These are phyloP conservation scores for Galago senegalensis DNA, from an alignment of 2,797 vertebrate species.

Conservation along the genomic window DNA sequence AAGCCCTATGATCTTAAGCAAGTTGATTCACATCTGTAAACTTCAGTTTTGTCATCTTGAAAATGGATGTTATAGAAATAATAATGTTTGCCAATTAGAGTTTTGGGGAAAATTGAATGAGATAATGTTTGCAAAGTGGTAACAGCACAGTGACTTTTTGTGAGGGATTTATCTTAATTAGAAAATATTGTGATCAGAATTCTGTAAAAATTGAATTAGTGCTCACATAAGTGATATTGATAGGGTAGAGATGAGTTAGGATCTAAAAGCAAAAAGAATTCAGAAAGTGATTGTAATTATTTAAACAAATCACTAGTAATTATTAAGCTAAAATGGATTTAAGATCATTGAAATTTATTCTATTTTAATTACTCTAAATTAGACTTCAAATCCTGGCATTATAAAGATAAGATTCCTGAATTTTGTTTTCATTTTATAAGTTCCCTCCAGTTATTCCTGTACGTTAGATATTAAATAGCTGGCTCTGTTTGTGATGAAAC, in stretches of 20 bases:
- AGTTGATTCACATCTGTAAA: background rate
- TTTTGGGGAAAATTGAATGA: conserved; percentile 4
- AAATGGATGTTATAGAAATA: conserved; percentile 45
- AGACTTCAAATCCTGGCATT: background rate
- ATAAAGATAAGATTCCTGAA: conserved; percentile 19
- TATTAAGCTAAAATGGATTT: conserved; percentile 21
- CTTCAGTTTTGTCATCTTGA: conserved; percentile 19
- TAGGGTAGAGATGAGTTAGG: conserved; percentile 22
- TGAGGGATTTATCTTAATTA: conserved; percentile 17
- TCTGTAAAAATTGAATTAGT: conserved; percentile 13
- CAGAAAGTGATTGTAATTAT: conserved; percentile 47
- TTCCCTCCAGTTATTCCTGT: background rate
- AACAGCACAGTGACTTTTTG: background rate
- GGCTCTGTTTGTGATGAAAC: conserved; percentile 37
- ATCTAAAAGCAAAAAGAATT: background rate
- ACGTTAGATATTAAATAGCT: background rate
- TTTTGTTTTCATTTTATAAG: conserved; percentile 41
- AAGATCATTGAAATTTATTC: background rate
- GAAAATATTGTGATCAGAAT: conserved; percentile 19
- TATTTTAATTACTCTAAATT: conserved; percentile 62
- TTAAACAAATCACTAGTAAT: conserved; percentile 38
- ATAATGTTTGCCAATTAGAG: background rate
- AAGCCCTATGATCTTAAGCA: background rate
- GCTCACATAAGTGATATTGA: background rate
- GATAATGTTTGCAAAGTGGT: conserved; percentile 14